Conservation (phyloP, 2,113 vertebrate species). For the Caloenas nicobarica region DNA sequence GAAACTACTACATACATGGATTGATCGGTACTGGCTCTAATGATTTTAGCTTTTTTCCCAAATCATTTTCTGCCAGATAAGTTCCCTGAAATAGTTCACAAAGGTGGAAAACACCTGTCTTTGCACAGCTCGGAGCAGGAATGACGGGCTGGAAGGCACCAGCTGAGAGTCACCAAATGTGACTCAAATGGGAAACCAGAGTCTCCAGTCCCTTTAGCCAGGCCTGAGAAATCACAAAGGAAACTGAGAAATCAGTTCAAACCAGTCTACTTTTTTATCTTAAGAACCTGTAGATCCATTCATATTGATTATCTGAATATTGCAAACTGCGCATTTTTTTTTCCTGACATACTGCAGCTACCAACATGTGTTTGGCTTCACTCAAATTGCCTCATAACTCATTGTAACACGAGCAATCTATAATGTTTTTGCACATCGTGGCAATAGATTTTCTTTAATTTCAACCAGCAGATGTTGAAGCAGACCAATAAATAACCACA, state of each 20-base stretch:
- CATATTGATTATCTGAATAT: neutral
- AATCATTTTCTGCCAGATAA: neutral
- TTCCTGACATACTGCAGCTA: neutral
- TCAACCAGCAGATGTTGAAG: conserved; percentile 44
- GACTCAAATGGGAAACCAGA: neutral
- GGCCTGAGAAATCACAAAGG: neutral
- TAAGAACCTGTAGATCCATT: neutral
- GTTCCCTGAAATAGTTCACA: neutral
- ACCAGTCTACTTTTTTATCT: neutral
- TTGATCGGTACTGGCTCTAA: neutral
- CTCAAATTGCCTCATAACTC: conserved; percentile 28
- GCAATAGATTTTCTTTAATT: conserved; percentile 65
- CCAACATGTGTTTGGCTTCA: neutral
- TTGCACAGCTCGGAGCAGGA: neutral
- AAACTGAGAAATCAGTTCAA: neutral
- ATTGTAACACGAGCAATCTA: conserved; percentile 19
- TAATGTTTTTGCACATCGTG: conserved; percentile 30
- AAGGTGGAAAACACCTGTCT: neutral
- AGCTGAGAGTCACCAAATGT: neutral
- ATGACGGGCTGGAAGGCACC: neutral
- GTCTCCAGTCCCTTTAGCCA: neutral
- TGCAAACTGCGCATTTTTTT: neutral
- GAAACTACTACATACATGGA: neutral
- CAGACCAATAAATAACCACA: conserved; percentile 53
- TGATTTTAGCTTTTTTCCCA: neutral